Evolutionary conservation across 1,140 invertebrate species (phyloP).

Genomic region (Bombus pascuorum): DNA sequence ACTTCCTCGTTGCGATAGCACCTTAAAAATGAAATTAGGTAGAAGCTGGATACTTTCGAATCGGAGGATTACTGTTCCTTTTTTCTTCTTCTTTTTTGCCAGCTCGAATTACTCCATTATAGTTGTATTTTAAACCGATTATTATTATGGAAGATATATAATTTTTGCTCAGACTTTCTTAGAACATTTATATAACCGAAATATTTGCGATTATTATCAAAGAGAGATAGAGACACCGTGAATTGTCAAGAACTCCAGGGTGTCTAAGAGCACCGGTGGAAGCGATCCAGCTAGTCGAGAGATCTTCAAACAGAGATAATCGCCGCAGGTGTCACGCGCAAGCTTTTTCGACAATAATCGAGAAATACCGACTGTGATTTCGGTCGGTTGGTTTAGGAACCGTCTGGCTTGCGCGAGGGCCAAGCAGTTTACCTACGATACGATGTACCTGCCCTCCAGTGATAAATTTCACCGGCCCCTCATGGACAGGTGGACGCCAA

Average conservation of each 20-base stretch:
- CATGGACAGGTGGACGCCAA: slow-evolving; percentile 45
- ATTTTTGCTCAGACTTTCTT: background rate
- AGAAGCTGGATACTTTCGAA: no score
- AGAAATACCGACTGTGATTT: slow-evolving; percentile 50
- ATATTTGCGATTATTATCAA: background rate
- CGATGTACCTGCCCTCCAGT: slow-evolving; percentile 46
- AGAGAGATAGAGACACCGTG: background rate
- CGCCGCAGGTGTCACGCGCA: slow-evolving; percentile 48
- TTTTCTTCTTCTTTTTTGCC: background rate
- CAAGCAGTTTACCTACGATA: slow-evolving; percentile 45
- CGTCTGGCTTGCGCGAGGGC: background rate
- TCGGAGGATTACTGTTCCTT: no score
- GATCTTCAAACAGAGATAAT: slow-evolving; percentile 41
- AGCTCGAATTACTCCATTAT: no score
- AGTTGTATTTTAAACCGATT: background rate
- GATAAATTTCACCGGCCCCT: slow-evolving; percentile 39
- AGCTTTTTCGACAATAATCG: slow-evolving; percentile 36
- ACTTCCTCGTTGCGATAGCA: no score
- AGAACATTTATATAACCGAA: background rate
- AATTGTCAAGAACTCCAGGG: background rate
- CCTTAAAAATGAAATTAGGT: no score
- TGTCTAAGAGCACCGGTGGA: slow-evolving; percentile 25
- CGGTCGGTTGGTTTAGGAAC: slow-evolving; percentile 53
- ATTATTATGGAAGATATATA: background rate
- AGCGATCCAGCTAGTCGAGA: background rate